Conservation (phyloP, 2,113 vertebrate genomes). For the Chiloscyllium plagiosum region DNA sequence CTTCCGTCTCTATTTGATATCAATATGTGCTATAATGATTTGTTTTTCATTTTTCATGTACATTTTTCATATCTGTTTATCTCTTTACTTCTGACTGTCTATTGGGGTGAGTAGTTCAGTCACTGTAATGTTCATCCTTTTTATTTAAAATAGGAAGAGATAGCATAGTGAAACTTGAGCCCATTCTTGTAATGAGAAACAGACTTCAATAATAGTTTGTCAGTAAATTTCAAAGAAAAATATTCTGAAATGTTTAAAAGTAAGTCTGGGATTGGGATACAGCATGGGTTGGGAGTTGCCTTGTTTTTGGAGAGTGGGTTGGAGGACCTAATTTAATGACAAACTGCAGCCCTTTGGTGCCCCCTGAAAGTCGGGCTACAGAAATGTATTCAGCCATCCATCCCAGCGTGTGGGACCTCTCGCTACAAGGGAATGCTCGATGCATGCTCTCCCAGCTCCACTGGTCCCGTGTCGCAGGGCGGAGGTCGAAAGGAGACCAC, state of each 20-base stretch:
- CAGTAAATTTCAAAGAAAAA: constrained; percentile 30
- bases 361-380: constrained; percentile 73
- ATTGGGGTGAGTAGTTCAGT: constrained; percentile 31
- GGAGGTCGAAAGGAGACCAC: constrained; percentile 78
- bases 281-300: constrained; percentile 67
- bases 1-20: constrained; percentile 31
- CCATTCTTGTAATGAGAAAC: constrained; percentile 96
- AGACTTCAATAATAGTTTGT: constrained; percentile 57
- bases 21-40: constrained; percentile 34
- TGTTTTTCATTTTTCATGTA: constrained; percentile 35
- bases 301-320: constrained; percentile 63
- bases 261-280: constrained; percentile 74
- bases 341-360: constrained; percentile 70
- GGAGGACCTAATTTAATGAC: constrained; percentile 72
- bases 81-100: constrained; percentile 32
- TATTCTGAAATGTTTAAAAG: neutral
- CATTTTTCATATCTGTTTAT: constrained; percentile 20
- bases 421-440: constrained; percentile 76
- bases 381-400: constrained; percentile 67
- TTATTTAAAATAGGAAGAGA: constrained; percentile 40
- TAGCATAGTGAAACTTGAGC: constrained; percentile 61
- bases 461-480: constrained; percentile 76
- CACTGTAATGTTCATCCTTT: constrained; percentile 31
- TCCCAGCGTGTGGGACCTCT: constrained; percentile 73
- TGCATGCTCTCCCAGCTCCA: constrained; percentile 78